These are phyloP conservation scores for Phylloscopus trochilus DNA, from an alignment of 2,113 vertebrate genomes.

Conservation along the genomic window DNA sequence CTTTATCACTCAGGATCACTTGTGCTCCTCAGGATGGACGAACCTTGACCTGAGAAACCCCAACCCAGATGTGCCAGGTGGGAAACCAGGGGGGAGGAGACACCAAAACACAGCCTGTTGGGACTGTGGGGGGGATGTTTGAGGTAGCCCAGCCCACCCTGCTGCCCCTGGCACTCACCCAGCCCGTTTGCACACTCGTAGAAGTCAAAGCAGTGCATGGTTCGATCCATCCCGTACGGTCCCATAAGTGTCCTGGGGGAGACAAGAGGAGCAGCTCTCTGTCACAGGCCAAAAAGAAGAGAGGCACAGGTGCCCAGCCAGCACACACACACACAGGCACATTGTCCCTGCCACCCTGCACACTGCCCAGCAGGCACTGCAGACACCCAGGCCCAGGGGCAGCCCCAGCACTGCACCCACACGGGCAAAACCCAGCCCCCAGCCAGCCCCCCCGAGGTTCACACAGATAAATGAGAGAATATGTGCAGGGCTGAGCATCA, in stretches of 20 bases:
- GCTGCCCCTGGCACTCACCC: slow-evolving; percentile 68
- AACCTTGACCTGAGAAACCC: no score
- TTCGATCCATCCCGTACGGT: slow-evolving; percentile 84
- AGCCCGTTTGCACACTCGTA: slow-evolving; percentile 86
- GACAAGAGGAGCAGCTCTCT: not conserved
- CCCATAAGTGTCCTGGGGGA: slow-evolving; percentile 87
- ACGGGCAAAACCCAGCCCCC: not conserved
- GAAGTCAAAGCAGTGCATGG: slow-evolving; percentile 84
- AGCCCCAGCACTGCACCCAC: accelerated
- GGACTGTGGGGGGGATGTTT: accelerated
- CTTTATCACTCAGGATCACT: no score
- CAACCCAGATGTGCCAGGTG: no score
- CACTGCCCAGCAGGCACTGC: accelerated
- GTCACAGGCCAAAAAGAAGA: accelerated
- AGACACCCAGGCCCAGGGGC: not conserved
- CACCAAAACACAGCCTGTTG: not conserved
- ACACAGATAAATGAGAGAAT: not conserved
- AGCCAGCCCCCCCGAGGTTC: not conserved
- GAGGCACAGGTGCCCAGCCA: not conserved
- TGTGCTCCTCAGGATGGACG: no score
- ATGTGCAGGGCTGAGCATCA: slow-evolving; percentile 12
- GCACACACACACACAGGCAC: accelerated
- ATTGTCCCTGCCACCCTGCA: accelerated
- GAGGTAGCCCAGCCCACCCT: not conserved
- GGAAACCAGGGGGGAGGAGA: no score